A percentile compares a stretch with the other conserved stretches of the same genome.
phyloP scores from a whole-genome alignment of 1,140 invertebrate species.

The Brachionus plicatilis region DNA sequence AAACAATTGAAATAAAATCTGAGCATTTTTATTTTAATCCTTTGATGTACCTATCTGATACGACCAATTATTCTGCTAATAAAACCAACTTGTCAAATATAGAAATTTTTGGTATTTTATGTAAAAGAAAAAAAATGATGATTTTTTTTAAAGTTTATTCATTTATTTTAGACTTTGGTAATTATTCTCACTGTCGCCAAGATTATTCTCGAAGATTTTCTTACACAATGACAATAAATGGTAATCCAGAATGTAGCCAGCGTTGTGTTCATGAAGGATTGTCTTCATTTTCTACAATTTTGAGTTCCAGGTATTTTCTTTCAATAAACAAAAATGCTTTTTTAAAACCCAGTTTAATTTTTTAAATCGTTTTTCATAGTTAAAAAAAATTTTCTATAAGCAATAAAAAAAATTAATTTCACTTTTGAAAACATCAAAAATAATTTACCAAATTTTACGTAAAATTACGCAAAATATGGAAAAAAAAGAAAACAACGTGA shows the following conservation, averaged over 20 bases:
- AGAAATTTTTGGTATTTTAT: neutral
- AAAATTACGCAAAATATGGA: too few species aligned
- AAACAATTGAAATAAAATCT: neutral
- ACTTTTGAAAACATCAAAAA: too few species aligned
- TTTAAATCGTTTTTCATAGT: too few species aligned
- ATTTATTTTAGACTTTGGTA: neutral
- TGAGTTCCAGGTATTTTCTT: neutral
- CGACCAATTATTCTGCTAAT: neutral
- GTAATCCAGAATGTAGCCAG: neutral
- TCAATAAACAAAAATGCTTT: neutral
- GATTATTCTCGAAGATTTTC: neutral
- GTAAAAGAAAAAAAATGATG: neutral
- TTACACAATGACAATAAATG: neutral
- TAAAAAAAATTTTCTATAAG: too few species aligned
- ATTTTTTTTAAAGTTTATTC: neutral
- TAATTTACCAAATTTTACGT: too few species aligned
- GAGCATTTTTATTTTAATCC: neutral
- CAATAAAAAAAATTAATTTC: too few species aligned
- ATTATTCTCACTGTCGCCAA: neutral
- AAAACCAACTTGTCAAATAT: neutral
- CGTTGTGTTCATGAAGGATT: neutral
- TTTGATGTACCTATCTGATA: neutral
- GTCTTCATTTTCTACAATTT: neutral
- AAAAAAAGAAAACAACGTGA: too few species aligned
- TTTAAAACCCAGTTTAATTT: too few species aligned